Conservation (phyloP, 2,113 vertebrate genomes). For the Albula glossodonta region DNA sequence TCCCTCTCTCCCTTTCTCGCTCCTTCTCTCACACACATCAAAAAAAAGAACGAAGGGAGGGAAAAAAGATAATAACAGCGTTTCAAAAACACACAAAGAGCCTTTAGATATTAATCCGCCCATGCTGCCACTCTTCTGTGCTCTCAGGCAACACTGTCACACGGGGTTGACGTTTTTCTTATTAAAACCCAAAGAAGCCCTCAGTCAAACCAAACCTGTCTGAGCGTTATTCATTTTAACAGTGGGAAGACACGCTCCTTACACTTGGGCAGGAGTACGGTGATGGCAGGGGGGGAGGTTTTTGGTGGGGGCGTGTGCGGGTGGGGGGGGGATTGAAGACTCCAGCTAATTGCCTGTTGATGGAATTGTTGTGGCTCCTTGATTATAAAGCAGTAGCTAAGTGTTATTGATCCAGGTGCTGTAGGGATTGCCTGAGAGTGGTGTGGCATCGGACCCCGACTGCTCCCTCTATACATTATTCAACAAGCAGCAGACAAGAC, state of each 20-base stretch:
- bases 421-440: conserved; percentile 72
- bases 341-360: conserved; percentile 73
- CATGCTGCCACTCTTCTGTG: conserved; percentile 14
- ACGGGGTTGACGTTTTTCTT: conserved; percentile 43
- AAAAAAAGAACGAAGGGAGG: not conserved
- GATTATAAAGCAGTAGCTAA: conserved; percentile 80
- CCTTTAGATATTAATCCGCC: conserved; percentile 28
- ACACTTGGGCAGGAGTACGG: not conserved
- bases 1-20: conserved; percentile 30
- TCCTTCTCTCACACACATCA: conserved; percentile 28
- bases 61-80: conserved; percentile 22
- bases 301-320: not conserved
- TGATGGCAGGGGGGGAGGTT: conserved; percentile 31
- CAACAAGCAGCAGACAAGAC: conserved; percentile 65
- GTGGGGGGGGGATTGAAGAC: conserved; percentile 41
- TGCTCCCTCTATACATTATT: conserved; percentile 80
- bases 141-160: conserved; percentile 35
- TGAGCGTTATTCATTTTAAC: conserved; percentile 26
- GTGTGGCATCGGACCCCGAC: conserved; percentile 75
- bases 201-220: conserved; percentile 22
- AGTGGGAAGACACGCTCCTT: conserved; percentile 17
- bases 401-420: conserved; percentile 79
- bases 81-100: conserved; percentile 22
- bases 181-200: conserved; percentile 48
- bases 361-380: conserved; percentile 73